Evolutionary conservation across 2,113 vertebrate species (phyloP).

Genomic region (Podarcis cretensis): DNA sequence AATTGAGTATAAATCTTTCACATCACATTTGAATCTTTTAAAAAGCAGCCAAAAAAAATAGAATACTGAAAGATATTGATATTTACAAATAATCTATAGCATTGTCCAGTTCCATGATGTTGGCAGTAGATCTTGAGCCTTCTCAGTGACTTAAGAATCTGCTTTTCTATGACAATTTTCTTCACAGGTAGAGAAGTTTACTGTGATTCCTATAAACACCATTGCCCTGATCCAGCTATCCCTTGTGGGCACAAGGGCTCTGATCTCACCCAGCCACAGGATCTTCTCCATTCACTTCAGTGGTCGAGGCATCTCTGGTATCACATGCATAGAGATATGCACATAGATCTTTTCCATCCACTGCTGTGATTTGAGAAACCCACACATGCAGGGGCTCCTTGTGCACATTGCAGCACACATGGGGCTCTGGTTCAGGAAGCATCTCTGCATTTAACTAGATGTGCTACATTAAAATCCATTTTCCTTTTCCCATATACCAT

Average conservation of each 20-base stretch:
- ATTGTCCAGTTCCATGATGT: slow-evolving; percentile 47
- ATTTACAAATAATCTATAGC: slow-evolving; percentile 42
- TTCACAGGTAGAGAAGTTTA: slow-evolving; percentile 50
- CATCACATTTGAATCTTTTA: not conserved
- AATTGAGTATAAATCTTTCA: slow-evolving; percentile 36
- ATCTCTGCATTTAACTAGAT: slow-evolving; percentile 49
- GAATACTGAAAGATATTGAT: slow-evolving; percentile 42
- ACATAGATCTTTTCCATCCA: not conserved
- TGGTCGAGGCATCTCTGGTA: not conserved
- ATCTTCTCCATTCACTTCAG: not conserved
- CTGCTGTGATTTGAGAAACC: not conserved
- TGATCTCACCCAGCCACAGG: not conserved
- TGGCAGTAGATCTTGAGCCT: slow-evolving; percentile 51
- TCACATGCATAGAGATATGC: not conserved
- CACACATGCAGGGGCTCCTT: not conserved
- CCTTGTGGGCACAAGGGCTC: not conserved
- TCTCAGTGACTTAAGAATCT: slow-evolving; percentile 58
- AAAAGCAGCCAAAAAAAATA: slow-evolving; percentile 57
- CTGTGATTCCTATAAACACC: slow-evolving; percentile 53
- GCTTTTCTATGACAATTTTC: slow-evolving; percentile 57
- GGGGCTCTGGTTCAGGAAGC: not conserved
- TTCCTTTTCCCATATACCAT: slow-evolving; percentile 58
- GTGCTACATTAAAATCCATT: slow-evolving; percentile 57
- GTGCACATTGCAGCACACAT: not conserved
- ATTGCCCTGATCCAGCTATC: not conserved